phyloP scores from a whole-genome alignment of 2,888 invertebrate genomes.

The Andrena minutula region DNA sequence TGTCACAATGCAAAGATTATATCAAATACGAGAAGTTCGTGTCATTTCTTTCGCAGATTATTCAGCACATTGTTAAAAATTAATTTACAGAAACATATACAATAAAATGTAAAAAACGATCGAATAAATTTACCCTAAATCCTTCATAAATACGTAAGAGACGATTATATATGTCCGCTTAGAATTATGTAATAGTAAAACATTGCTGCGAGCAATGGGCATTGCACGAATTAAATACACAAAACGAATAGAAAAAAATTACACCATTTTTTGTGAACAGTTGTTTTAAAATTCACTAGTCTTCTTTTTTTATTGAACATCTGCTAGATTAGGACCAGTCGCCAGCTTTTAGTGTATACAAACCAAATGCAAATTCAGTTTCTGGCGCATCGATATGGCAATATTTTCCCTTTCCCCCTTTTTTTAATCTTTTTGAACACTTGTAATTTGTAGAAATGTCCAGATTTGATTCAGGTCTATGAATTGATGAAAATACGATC shows the following conservation, averaged over 20 bases:
- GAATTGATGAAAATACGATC: slow-evolving; percentile 64
- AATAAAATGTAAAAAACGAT: slow-evolving; percentile 52
- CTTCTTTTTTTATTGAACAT: slow-evolving; percentile 52
- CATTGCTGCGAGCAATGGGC: slow-evolving; percentile 61
- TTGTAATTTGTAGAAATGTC: slow-evolving; percentile 70
- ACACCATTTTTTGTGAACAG: slow-evolving; percentile 40
- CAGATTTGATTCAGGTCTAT: slow-evolving; percentile 65
- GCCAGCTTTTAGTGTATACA: slow-evolving; percentile 45
- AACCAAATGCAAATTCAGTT: slow-evolving; percentile 62
- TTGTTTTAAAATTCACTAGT: slow-evolving; percentile 51
- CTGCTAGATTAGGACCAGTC: slow-evolving; percentile 66
- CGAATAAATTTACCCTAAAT: slow-evolving; percentile 61
- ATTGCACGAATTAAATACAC: slow-evolving; percentile 66
- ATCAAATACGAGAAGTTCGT: slow-evolving; percentile 62
- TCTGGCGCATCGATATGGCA: slow-evolving; percentile 67
- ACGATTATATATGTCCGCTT: slow-evolving; percentile 57
- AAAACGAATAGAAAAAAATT: slow-evolving; percentile 47
- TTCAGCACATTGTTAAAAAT: slow-evolving; percentile 49
- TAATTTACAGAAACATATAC: slow-evolving; percentile 54
- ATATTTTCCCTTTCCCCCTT: slow-evolving; percentile 38
- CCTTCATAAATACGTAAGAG: slow-evolving; percentile 47
- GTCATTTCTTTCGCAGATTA: slow-evolving; percentile 40
- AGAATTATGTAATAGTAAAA: slow-evolving; percentile 60
- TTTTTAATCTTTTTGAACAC: slow-evolving; percentile 59
- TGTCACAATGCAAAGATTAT: slow-evolving; percentile 54